Evolutionary conservation across 2,797 vertebrate genomes (phyloP), one percentile per base, ranked within the genome.

Genomic region (Cirrhinus molitorella): DNA sequence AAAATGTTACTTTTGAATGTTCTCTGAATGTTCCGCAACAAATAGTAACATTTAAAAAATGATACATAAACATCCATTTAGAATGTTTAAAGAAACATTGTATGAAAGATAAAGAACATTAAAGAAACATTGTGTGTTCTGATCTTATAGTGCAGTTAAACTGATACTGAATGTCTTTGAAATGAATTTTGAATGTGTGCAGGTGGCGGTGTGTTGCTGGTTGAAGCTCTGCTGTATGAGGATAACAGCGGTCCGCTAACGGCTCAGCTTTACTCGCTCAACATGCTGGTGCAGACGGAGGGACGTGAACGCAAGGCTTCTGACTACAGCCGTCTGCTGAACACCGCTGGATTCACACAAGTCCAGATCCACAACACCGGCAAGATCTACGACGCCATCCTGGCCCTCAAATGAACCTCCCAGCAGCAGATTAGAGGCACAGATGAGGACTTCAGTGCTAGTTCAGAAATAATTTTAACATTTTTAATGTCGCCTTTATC

Each of bases 241-340:
- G 89, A 88, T 87, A 87, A 81, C 81, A 89, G 88, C 55, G 87
- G 87, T 79, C 96, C 96, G 0, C 75, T 96, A 28, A 96, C 94
- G 1, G 94, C 92, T 0, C 96, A 97, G 14, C 93, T 98, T 25
- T 96, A 95, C 89, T 97, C 95, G 0, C 90, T 98, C 79, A 97
- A 97, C 89, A 96, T 97, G 96, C 91, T 98, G 87, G 93, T 97
- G 1, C 96, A 97, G 94, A 96, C 96, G 0, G 96, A 97, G 92
- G 96, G 96, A 11, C 93, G 92, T 70, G 96, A 98, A 89, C 80
- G 95, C 85, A 96, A 92, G 25, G 89, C 92, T 43, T 86, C 91
- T 3, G 93, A 96, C 88, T 97, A 96, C 87, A 70, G 80, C 7
- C 87, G 86, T 28, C 94, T 97, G 81, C 91, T 97, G 2, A n/a